A percentile compares a stretch with the other conserved stretches of the same genome.
These are phyloP conservation scores for Silvanus unidentatus DNA, from an alignment of 2,888 invertebrate species.

Conservation along the genomic window DNA sequence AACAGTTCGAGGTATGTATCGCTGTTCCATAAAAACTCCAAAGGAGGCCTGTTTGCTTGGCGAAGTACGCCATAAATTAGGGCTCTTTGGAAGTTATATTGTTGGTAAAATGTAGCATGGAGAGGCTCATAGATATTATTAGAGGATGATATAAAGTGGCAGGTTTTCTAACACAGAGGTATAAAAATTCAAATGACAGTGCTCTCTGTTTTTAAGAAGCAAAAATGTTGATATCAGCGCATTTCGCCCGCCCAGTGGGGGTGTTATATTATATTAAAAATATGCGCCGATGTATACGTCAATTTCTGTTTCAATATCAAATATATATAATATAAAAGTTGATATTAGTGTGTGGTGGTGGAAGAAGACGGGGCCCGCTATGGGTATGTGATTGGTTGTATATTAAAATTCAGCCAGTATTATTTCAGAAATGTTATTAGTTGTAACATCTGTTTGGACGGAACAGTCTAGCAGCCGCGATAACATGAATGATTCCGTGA, in stretches of 20 bases:
- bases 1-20: no score
- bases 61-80: no score
- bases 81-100: no score
- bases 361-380: neutral
- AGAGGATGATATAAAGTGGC: no score
- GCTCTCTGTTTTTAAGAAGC: neutral
- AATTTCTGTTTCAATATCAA: slow-evolving; percentile 21
- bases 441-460: slow-evolving; percentile 15
- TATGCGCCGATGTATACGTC: slow-evolving; percentile 17
- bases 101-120: no score
- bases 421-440: slow-evolving; percentile 8
- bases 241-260: neutral
- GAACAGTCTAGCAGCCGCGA: slow-evolving; percentile 9
- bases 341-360: neutral
- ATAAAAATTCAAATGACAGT: slow-evolving; percentile 2
- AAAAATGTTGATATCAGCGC: neutral
- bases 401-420: slow-evolving; percentile 8
- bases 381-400: slow-evolving; percentile 4
- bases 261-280: slow-evolving; percentile 14
- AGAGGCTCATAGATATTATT: no score
- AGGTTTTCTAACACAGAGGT: neutral
- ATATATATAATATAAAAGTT: slow-evolving; percentile 14
- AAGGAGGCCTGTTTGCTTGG: no score
- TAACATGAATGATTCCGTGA: slow-evolving; percentile 23
- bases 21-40: no score